Percentiles rank a stretch among this genome's conserved stretches.
phyloP scores from a whole-genome alignment of 2,113 vertebrate genomes.

The Ageneiosus marmoratus region DNA sequence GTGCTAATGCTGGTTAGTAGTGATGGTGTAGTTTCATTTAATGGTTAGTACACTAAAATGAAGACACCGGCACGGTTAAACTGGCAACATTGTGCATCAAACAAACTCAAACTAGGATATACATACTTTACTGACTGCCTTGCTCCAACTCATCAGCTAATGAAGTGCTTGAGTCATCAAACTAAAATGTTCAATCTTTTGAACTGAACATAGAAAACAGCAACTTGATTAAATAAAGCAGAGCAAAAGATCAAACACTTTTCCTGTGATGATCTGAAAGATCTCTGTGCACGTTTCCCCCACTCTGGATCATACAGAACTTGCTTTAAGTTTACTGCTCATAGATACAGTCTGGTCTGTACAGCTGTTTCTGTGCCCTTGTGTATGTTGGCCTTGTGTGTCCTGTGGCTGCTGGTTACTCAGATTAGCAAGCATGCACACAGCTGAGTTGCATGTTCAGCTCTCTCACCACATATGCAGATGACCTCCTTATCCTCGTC shows the following conservation, averaged over 20 bases:
- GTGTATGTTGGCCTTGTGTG: constrained; percentile 10
- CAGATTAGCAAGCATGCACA: constrained; percentile 34
- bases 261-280: constrained; percentile 3
- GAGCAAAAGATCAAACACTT: constrained; percentile 13
- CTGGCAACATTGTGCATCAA: no score
- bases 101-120: not conserved
- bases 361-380: constrained; percentile 35
- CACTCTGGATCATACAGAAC: constrained; percentile 17
- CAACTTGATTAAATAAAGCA: not conserved
- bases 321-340: constrained; percentile 24
- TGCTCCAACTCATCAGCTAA: constrained; percentile 26
- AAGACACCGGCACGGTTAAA: not conserved
- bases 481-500: constrained; percentile 45
- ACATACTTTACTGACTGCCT: not conserved
- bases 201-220: not conserved
- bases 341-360: not conserved
- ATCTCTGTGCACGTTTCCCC: constrained; percentile 1
- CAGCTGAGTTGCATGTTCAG: constrained; percentile 42
- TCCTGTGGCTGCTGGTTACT: constrained; percentile 39
- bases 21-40: not conserved
- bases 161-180: constrained; percentile 11
- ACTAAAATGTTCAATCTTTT: constrained; percentile 19
- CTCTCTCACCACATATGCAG: constrained; percentile 40
- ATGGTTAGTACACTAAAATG: not conserved
- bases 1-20: not conserved